phyloP scores from a whole-genome alignment of 2,113 vertebrate species.

The Campylomormyrus numenius region DNA sequence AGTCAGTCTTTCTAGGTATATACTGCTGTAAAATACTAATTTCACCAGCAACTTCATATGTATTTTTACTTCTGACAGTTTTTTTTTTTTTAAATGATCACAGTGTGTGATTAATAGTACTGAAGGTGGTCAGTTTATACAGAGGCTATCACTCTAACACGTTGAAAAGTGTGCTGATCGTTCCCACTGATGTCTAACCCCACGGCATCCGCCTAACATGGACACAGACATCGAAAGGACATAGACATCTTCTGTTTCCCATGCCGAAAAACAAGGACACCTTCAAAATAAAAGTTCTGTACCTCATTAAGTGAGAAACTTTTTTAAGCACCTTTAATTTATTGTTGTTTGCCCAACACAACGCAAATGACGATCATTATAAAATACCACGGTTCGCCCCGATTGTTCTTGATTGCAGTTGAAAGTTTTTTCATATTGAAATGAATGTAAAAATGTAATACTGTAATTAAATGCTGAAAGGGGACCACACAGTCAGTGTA shows the following conservation, averaged over 20 bases:
- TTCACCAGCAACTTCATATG: too few species aligned
- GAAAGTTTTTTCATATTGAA: background rate
- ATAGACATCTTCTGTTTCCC: background rate
- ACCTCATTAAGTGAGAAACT: background rate
- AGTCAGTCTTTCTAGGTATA: too few species aligned
- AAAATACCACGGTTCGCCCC: background rate
- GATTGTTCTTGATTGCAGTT: background rate
- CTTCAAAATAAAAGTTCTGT: background rate
- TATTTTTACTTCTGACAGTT: background rate
- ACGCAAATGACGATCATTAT: background rate
- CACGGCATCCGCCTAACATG: background rate
- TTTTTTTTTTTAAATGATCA: background rate
- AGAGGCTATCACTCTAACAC: too few species aligned
- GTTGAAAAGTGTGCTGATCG: background rate
- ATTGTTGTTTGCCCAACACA: background rate
- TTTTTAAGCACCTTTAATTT: background rate
- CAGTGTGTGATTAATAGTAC: background rate
- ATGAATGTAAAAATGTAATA: conserved; percentile 5
- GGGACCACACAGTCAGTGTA: conserved; percentile 28
- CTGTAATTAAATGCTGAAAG: background rate
- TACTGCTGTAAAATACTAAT: too few species aligned
- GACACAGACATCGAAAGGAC: too few species aligned
- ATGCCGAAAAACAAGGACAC: background rate
- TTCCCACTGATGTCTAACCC: background rate
- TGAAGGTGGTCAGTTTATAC: too few species aligned